Conservation (phyloP, 92 coral and sea anemone genomes). For the Palythoa grandis region DNA sequence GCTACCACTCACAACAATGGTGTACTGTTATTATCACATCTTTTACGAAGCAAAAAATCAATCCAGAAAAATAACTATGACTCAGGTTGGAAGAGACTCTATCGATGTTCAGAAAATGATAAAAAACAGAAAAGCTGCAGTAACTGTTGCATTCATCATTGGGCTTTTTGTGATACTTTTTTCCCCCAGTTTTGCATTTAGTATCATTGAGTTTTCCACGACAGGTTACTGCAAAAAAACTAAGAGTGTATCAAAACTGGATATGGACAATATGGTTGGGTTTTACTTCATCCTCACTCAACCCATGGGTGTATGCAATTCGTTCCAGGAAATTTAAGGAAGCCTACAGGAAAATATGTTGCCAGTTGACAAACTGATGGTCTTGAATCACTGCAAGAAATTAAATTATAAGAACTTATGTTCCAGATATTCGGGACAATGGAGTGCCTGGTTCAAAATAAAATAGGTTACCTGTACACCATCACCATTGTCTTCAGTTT, state of each 20-base stretch:
- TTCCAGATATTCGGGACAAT: not conserved
- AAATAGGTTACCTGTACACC: too few relatives aligned
- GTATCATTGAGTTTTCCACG: slow-evolving; percentile 49
- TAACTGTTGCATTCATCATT: slow-evolving; percentile 53
- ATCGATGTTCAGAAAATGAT: not conserved
- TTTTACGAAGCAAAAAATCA: slow-evolving; percentile 42
- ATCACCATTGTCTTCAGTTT: too few relatives aligned
- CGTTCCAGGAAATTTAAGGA: slow-evolving; percentile 47
- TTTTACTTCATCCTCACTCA: slow-evolving; percentile 57
- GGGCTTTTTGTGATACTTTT: slow-evolving; percentile 53
- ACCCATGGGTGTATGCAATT: slow-evolving; percentile 62
- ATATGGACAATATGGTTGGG: slow-evolving; percentile 67
- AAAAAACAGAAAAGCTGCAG: slow-evolving; percentile 54
- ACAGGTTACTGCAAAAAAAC: slow-evolving; percentile 45
- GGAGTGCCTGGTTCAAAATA: too few relatives aligned
- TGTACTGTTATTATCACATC: slow-evolving; percentile 51
- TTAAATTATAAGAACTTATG: too few relatives aligned
- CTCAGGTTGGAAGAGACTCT: not conserved
- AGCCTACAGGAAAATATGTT: slow-evolving; percentile 29
- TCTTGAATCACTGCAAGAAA: too few relatives aligned
- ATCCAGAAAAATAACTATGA: not conserved
- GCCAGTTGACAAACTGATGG: not conserved
- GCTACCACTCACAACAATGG: slow-evolving; percentile 48
- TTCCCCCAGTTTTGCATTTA: slow-evolving; percentile 62
- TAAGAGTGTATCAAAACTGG: slow-evolving; percentile 54